Conservation (phyloP, 2,888 invertebrate species). For the Epirrita christyi region DNA sequence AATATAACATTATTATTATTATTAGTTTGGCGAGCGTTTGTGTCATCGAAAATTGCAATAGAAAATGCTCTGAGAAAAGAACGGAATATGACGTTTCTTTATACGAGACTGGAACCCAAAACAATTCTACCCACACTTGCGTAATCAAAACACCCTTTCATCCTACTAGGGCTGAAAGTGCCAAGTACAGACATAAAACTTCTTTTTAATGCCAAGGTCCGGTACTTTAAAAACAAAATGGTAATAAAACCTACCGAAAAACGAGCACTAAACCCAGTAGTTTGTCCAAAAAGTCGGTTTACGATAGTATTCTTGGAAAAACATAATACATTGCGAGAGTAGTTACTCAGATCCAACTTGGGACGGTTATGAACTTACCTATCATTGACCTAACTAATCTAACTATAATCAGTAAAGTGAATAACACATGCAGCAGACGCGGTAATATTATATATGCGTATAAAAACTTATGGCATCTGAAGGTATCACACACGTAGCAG, state of each 20-base stretch:
- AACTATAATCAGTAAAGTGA: too few species aligned
- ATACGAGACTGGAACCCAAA: slow-evolving; percentile 3
- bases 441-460: too few species aligned
- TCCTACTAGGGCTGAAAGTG: slow-evolving; percentile 18
- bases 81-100: slow-evolving; percentile 1
- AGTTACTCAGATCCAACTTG: too few species aligned
- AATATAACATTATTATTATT: too few species aligned
- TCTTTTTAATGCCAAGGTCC: slow-evolving; percentile 27
- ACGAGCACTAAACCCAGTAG: slow-evolving; percentile 23
- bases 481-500: too few species aligned
- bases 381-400: too few species aligned
- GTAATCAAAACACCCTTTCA: slow-evolving; percentile 21
- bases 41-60: too few species aligned
- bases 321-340: not conserved
- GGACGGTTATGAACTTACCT: too few species aligned
- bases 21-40: too few species aligned
- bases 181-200: slow-evolving; percentile 33
- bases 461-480: too few species aligned
- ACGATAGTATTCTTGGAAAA: not conserved
- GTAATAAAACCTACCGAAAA: slow-evolving; percentile 28
- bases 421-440: too few species aligned
- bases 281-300: slow-evolving; percentile 16
- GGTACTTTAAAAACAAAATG: slow-evolving; percentile 35
- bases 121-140: slow-evolving; percentile 16
- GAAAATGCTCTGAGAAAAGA: too few species aligned